Conservation (phyloP, 2,113 vertebrate genomes). For the Morone chrysops region DNA sequence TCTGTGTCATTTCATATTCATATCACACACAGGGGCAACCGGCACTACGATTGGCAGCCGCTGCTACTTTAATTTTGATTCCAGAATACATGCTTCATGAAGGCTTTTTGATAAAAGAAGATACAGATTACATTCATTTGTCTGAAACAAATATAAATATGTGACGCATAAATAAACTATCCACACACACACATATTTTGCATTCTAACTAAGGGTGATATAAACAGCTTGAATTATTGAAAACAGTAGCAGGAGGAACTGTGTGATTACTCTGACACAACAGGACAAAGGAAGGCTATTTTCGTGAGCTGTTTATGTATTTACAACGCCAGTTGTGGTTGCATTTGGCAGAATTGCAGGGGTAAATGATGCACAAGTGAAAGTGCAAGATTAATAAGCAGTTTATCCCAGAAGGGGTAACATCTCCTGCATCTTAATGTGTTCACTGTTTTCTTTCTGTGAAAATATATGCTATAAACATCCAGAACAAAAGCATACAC, state of each 20-base stretch:
- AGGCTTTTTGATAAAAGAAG: neutral
- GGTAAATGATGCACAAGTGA: slow-evolving; percentile 70
- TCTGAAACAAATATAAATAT: slow-evolving; percentile 32
- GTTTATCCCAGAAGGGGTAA: slow-evolving; percentile 54
- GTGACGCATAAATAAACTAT: neutral
- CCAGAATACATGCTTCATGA: slow-evolving; percentile 10
- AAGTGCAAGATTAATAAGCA: slow-evolving; percentile 74
- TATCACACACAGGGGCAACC: slow-evolving; percentile 32
- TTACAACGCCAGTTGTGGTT: slow-evolving; percentile 48
- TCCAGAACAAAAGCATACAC: neutral
- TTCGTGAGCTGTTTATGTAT: slow-evolving; percentile 62
- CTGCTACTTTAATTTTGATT: slow-evolving; percentile 39
- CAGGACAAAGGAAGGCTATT: slow-evolving; percentile 51
- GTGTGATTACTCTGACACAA: slow-evolving; percentile 50
- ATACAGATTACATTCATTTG: neutral
- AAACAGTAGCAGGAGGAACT: slow-evolving; percentile 31
- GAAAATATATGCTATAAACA: slow-evolving; percentile 29
- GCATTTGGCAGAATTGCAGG: slow-evolving; percentile 57
- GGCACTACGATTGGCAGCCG: slow-evolving; percentile 19
- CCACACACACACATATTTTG: slow-evolving; percentile 5
- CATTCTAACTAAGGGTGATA: slow-evolving; percentile 18
- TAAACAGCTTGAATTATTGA: slow-evolving; percentile 52
- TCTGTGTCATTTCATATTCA: slow-evolving; percentile 57
- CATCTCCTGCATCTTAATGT: slow-evolving; percentile 63
- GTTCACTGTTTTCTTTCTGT: slow-evolving; percentile 13